Evolutionary conservation across 2,888 invertebrate genomes (phyloP), one percentile per base, ranked within the genome.

Genomic region (Cepaea hortensis): DNA sequence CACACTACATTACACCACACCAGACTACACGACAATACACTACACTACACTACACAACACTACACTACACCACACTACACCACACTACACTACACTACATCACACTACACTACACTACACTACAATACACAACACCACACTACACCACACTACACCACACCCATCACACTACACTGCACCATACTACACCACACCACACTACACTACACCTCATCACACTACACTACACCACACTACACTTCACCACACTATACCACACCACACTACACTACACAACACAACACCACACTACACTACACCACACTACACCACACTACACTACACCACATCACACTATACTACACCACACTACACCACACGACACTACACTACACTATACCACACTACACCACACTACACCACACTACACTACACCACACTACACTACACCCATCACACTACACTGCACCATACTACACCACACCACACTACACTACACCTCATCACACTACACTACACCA

Each of bases 1-100:
- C 79, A 83, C 79, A 83, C 86, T 77, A 77, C 81, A 86, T 77
- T 86, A 72, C 79, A 83, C 46, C 83, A 83, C 81, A 83, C 83
- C 70, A 50, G 77, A 86, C 86, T 83, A 83, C 75, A 83, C 83
- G 76, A 35, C 83, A 83, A 83, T 83, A 83, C 81, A 83, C 79
- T 86, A 77, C 76, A 77, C 86, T 82, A 77, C 62, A 79, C 83
- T 83, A 70, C 70, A 86, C 79, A 79, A 61, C 72, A 86, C 82
- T 83, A 50, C 79, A 83, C 86, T 77, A 86, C 65, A 70, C 83
- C 83, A 83, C 72, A 83, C 86, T 83, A 77, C 50, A 83, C 86
- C 72, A 72, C 20, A 72, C 82, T 72, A 82, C 23, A 72, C 82
- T 82, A 72, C 20, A 48, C 72, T 55, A 82, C 15, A 72, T 72